Conservation (phyloP, 2,888 invertebrate genomes). For the Megalurothrips usitatus region DNA sequence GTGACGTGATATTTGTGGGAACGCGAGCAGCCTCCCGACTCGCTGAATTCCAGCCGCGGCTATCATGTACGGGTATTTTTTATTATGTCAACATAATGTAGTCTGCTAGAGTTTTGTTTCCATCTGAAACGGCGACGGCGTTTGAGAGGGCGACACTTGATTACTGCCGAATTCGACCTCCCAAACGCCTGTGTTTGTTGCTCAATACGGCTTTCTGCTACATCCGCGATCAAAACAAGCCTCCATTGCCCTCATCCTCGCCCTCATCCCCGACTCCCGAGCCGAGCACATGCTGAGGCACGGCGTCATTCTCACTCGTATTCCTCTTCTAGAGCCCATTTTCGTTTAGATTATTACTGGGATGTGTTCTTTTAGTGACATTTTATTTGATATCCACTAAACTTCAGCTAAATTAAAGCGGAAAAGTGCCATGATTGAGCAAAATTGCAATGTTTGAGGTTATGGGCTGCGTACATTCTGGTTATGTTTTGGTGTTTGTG, state of each 20-base stretch:
- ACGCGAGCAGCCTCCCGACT: background rate
- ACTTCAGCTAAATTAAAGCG: background rate
- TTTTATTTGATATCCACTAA: background rate
- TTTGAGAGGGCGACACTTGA: background rate
- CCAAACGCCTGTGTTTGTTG: background rate
- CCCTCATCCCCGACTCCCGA: background rate
- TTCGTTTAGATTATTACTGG: background rate
- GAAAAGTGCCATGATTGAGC: conserved; percentile 7
- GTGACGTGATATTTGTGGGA: background rate
- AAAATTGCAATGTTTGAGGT: background rate
- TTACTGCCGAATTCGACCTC: background rate
- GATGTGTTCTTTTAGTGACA: background rate
- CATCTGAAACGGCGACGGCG: background rate
- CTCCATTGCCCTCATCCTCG: background rate
- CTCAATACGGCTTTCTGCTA: background rate
- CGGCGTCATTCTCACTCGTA: background rate
- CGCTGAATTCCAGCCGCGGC: conserved; percentile 2
- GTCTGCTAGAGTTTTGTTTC: background rate
- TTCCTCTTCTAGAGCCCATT: background rate
- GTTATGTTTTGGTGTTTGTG: conserved; percentile 17
- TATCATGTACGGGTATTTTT: conserved; percentile 1
- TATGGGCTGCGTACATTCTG: background rate
- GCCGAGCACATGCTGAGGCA: conserved; percentile 2
- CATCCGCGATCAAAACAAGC: background rate
- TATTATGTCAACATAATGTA: conserved; percentile 16